phyloP scores from a whole-genome alignment of 2,888 invertebrate genomes.

The Charanyca ferruginea region DNA sequence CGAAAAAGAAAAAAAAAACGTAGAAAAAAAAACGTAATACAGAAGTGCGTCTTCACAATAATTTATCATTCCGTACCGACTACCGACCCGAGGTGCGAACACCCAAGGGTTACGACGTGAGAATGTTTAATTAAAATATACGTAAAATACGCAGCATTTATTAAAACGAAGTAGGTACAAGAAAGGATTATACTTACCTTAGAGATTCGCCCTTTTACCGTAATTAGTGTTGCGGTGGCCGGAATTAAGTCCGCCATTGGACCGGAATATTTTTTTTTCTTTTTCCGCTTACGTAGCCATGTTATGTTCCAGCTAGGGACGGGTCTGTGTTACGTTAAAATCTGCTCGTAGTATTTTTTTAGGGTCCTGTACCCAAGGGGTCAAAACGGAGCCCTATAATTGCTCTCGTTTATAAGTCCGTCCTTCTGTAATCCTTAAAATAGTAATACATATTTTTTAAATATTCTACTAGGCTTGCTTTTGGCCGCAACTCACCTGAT shows the following conservation, averaged over 20 bases:
- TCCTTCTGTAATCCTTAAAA: no score
- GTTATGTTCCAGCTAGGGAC: slow-evolving; percentile 7
- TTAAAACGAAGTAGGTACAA: slow-evolving; percentile 75
- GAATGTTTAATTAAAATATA: slow-evolving; percentile 82
- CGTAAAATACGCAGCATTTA: slow-evolving; percentile 76
- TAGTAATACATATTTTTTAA: no score
- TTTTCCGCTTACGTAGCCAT: slow-evolving; percentile 38
- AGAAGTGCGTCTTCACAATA: slow-evolving; percentile 59
- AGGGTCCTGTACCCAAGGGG: no score
- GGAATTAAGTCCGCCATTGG: slow-evolving; percentile 54
- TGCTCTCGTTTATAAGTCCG: no score
- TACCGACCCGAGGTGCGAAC: slow-evolving; percentile 64
- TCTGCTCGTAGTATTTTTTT: not conserved
- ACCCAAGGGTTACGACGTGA: slow-evolving; percentile 67
- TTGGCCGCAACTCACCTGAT: no score
- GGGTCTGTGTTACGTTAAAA: slow-evolving; percentile 1
- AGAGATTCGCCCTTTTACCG: slow-evolving; percentile 71
- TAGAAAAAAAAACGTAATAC: slow-evolving; percentile 49
- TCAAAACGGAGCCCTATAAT: no score
- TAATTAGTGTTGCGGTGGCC: slow-evolving; percentile 72
- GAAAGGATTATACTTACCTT: slow-evolving; percentile 77
- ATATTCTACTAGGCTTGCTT: no score
- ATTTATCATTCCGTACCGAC: slow-evolving; percentile 61
- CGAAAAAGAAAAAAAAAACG: slow-evolving; percentile 6
- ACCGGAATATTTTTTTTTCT: slow-evolving; percentile 42